A percentile compares a stretch with the other conserved stretches of the same genome.
These are phyloP conservation scores for Pteria penguin DNA, from an alignment of 2,888 invertebrate genomes.

Conservation along the genomic window DNA sequence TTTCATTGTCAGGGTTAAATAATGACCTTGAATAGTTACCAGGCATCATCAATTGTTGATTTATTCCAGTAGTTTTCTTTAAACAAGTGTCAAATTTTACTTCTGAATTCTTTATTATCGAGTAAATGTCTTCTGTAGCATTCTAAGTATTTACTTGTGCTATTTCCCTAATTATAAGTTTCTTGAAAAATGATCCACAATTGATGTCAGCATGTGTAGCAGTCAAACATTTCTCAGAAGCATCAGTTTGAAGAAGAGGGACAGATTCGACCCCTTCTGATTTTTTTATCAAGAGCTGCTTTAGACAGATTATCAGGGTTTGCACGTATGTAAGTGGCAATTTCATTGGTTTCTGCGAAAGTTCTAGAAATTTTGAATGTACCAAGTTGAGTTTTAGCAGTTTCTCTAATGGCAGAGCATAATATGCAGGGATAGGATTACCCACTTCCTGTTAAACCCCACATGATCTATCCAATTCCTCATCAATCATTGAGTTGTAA, in stretches of 20 bases:
- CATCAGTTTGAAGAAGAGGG: background rate
- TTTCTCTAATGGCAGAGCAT: constrained; percentile 13
- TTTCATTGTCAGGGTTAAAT: background rate
- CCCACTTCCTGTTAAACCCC: constrained; percentile 13
- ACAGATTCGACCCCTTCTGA: too few species aligned
- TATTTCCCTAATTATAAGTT: constrained; percentile 7
- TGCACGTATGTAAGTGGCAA: background rate
- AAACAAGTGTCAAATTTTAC: background rate
- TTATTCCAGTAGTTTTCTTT: constrained; percentile 7
- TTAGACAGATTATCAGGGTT: constrained; percentile 12
- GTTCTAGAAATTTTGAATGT: background rate
- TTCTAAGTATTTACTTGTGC: constrained; percentile 5
- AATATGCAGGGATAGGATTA: constrained; percentile 1
- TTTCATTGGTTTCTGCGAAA: background rate
- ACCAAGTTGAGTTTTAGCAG: constrained; percentile 7
- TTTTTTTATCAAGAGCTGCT: too few species aligned
- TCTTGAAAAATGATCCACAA: constrained; percentile 4
- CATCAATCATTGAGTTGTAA: background rate
- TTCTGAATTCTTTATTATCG: constrained; percentile 1
- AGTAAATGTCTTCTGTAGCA: background rate
- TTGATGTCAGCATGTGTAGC: constrained; percentile 1
- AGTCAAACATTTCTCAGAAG: constrained; percentile 1
- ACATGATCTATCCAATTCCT: background rate
- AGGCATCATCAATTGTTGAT: constrained; percentile 22
- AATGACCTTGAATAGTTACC: constrained; percentile 16